Evolutionary conservation across 2,113 vertebrate species (phyloP).

Genomic region (Neoarius graeffei): DNA sequence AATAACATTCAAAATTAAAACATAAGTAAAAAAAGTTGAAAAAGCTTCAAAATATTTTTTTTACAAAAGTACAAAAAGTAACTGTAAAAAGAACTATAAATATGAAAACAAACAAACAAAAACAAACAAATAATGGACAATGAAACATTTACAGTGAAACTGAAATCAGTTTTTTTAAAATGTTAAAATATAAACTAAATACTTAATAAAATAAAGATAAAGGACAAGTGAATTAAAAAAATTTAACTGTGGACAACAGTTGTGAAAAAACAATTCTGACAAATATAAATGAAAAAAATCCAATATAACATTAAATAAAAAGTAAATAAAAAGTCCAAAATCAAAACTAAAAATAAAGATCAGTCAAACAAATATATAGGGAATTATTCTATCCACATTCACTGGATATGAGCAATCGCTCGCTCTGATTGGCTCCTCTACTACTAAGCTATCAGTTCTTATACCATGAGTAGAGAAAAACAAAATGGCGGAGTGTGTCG

Average conservation of each 20-base stretch:
- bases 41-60: neutral
- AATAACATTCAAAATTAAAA: neutral
- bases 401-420: no score
- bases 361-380: neutral
- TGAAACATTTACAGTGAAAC: neutral
- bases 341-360: neutral
- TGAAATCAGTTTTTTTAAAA: no score
- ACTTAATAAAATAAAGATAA: neutral
- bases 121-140: neutral
- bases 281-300: neutral
- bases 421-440: no score
- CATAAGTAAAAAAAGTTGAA: neutral
- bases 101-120: neutral
- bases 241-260: neutral
- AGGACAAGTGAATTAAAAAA: neutral
- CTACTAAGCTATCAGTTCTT: no score
- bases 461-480: no score
- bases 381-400: no score
- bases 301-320: neutral
- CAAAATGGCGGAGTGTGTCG: no score
- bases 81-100: neutral
- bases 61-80: neutral
- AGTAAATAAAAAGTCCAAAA: neutral
- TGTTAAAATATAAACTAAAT: neutral
- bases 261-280: neutral